These are phyloP conservation scores for Pristionchus pacificus DNA, from an alignment of 1,140 invertebrate species.

Conservation along the genomic window DNA sequence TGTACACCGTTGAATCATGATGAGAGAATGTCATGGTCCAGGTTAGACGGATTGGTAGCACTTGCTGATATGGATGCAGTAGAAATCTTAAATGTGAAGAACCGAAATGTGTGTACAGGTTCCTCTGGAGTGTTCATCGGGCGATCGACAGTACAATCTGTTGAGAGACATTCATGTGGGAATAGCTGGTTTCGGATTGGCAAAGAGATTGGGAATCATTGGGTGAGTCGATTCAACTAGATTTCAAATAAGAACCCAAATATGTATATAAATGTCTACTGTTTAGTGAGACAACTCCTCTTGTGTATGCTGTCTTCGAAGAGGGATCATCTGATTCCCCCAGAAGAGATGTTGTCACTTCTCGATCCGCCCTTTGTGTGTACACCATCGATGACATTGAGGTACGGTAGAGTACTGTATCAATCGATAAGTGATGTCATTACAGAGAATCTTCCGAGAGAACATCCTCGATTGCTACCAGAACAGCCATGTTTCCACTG, in stretches of 20 bases:
- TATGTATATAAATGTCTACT: conserved; percentile 9
- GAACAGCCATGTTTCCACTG: conserved; percentile 23
- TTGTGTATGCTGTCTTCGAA: conserved; percentile 25
- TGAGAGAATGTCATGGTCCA: too few species aligned
- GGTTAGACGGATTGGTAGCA: too few species aligned
- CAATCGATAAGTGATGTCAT: conserved; percentile 16
- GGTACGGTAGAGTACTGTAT: background rate
- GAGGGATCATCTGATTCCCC: conserved; percentile 16
- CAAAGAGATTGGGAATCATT: conserved; percentile 43
- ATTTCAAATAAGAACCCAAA: background rate
- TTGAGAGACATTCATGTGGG: conserved; percentile 46
- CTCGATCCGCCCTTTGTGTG: conserved; percentile 53
- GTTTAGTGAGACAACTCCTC: conserved; percentile 20
- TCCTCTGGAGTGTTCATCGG: conserved; percentile 47
- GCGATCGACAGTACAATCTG: conserved; percentile 48
- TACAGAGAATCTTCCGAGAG: conserved; percentile 51
- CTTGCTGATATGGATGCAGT: too few species aligned
- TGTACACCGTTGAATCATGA: too few species aligned
- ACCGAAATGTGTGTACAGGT: too few species aligned
- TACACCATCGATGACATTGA: conserved; percentile 20
- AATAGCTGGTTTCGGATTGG: conserved; percentile 53
- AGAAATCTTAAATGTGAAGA: too few species aligned
- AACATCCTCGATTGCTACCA: conserved; percentile 53
- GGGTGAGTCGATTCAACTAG: conserved; percentile 10
- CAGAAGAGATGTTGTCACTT: conserved; percentile 9